Conservation (phyloP, 2,797 vertebrate genomes). For the Apodemus agrarius region DNA sequence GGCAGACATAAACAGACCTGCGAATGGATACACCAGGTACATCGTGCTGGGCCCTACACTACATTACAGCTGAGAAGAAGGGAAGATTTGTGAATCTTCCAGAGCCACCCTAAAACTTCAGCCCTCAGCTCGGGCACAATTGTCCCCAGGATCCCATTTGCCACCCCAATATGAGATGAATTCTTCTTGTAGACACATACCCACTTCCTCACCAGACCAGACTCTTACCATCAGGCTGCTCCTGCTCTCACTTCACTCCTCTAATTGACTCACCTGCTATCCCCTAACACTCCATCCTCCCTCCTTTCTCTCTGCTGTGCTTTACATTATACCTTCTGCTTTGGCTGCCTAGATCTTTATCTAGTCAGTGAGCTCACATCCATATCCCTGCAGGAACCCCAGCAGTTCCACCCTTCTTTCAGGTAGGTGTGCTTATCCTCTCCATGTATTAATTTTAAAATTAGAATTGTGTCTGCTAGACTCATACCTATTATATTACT, state of each 20-base stretch:
- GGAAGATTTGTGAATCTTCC: background rate
- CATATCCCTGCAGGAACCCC: background rate
- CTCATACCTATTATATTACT: background rate
- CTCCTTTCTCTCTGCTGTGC: background rate
- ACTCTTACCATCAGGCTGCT: too few species aligned
- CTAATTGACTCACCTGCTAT: background rate
- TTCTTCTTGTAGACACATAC: background rate
- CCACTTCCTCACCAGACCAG: fast-evolving
- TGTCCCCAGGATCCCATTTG: background rate
- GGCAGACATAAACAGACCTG: background rate
- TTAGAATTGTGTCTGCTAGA: background rate
- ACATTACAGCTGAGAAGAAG: background rate
- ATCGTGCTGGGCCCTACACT: background rate
- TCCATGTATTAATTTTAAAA: background rate
- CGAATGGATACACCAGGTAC: background rate
- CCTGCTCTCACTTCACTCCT: background rate
- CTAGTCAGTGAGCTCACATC: background rate
- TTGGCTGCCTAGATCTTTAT: background rate
- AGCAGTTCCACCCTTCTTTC: background rate
- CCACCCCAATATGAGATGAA: background rate
- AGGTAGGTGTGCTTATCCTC: background rate
- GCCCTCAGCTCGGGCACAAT: background rate
- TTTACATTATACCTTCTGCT: background rate
- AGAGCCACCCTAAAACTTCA: background rate
- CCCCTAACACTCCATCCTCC: fast-evolving